These are phyloP conservation scores for Danio kyathit DNA, from an alignment of 2,797 vertebrate genomes.

Conservation along the genomic window DNA sequence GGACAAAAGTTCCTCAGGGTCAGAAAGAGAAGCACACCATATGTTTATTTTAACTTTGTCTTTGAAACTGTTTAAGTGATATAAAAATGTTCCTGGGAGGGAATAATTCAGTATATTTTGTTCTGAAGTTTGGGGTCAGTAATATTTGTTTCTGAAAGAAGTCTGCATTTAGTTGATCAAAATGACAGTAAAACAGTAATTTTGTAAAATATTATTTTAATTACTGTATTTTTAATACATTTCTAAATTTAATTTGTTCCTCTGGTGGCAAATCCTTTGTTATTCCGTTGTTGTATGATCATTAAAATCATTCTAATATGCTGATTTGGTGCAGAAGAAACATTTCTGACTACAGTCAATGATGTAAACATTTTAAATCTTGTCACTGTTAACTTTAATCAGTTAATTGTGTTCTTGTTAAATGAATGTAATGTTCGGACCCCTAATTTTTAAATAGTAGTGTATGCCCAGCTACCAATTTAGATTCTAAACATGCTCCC, in stretches of 20 bases:
- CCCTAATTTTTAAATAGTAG: neutral
- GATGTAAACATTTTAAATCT: neutral
- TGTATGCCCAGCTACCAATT: too few relatives aligned
- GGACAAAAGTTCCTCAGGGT: constrained; percentile 46
- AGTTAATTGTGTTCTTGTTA: too few relatives aligned
- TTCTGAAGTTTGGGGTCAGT: neutral
- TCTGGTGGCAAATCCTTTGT: neutral
- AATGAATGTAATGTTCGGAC: too few relatives aligned
- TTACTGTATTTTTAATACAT: neutral
- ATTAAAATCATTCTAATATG: neutral
- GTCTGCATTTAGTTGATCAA: neutral
- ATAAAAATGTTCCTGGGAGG: neutral
- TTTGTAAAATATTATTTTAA: neutral
- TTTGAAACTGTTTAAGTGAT: neutral
- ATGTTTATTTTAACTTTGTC: constrained; percentile 19
- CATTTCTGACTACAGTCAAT: neutral
- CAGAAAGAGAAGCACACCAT: constrained; percentile 13
- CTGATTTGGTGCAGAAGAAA: neutral
- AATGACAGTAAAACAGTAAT: neutral
- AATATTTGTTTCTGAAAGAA: neutral
- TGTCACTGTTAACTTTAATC: neutral
- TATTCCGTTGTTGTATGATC: neutral
- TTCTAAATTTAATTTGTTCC: neutral
- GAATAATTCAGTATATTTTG: neutral
- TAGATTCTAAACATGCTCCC: too few relatives aligned